Evolutionary conservation across 2,113 vertebrate genomes (phyloP), one percentile per base, ranked within the genome.

Genomic region (Riparia riparia): DNA sequence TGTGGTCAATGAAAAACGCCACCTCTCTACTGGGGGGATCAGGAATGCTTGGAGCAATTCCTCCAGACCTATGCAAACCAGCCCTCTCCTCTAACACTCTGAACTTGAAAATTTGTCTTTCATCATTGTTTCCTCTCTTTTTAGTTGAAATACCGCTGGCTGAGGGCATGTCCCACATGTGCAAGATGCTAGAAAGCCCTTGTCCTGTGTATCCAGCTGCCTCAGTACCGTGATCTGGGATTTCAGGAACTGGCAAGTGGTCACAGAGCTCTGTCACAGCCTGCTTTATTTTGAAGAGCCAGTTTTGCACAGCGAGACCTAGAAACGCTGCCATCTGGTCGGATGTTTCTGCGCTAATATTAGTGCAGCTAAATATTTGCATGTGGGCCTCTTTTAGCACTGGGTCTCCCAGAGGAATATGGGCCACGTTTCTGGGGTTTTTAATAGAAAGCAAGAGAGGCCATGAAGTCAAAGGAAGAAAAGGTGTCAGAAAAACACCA

Each of bases 341-440:
- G 73, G 82, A 82, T 45, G 57, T 72, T 61, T 54, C 71, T 71
- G 74, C 0, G 17, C 96, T 95, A 95, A 96, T 92, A 97, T 97
- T 96, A 96, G 95, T 64, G 82, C 3, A 7, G 84, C 82, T 96
- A 93, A 97, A 96, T 96, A 96, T 96, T 97, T 97, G 95, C 76
- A 91, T 84, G 82, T 63, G 69, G 51, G 83, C 82, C 53, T 69
- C 78, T 95, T 69, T 91, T 76, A 94, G 94, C 61, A 21, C 72
- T 88, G 64, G 17, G n/a, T 49, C 51, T 96, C 90, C 76, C 92
- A 44, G 76, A 65, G 93, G 90, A 88, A 85, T 56, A 76, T 6
- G 13, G 58, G 94, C 71, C 74, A 69, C 37, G 39, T 87, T 90
- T 90, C 73, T 82, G 63, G 82, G 56, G 63, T 84, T 97, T 96